Conservation (phyloP, 2,888 invertebrate genomes). For the Dolichomitus sp. region DNA sequence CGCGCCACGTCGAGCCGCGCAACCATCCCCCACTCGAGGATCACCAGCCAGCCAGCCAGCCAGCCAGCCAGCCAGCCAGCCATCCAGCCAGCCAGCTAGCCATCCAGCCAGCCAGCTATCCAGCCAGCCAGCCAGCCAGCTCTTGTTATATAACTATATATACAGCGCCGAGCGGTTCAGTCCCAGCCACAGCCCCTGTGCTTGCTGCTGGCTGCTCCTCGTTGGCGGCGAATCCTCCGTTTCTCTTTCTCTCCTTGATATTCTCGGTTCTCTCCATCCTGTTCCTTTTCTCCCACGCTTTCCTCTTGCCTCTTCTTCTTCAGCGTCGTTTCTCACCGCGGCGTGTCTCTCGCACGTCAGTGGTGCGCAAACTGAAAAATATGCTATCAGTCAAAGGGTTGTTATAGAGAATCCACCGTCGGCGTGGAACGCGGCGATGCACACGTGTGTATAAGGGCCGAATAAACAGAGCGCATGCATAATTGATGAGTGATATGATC, state of each 20-base stretch:
- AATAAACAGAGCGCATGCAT: constrained; percentile 65
- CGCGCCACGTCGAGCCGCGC: constrained; percentile 69
- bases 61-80: constrained; percentile 48
- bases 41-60: constrained; percentile 63
- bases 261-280: constrained; percentile 39
- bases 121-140: constrained; percentile 26
- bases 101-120: constrained; percentile 51
- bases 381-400: constrained; percentile 79
- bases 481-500: constrained; percentile 67
- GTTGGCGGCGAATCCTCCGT: constrained; percentile 68
- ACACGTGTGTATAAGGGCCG: constrained; percentile 35
- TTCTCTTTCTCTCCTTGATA: constrained; percentile 59
- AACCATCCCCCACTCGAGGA: constrained; percentile 66
- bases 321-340: constrained; percentile 65
- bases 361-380: constrained; percentile 74
- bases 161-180: constrained; percentile 63
- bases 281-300: constrained; percentile 18
- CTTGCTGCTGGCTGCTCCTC: constrained; percentile 65
- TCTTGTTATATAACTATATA: constrained; percentile 31
- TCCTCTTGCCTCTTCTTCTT: constrained; percentile 28
- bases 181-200: constrained; percentile 78
- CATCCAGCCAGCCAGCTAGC: constrained; percentile 35
- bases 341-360: constrained; percentile 64
- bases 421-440: constrained; percentile 14
- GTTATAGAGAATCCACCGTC: constrained; percentile 67